Conservation (phyloP, 1,140 invertebrate species). For the Melanaphis sacchari region DNA sequence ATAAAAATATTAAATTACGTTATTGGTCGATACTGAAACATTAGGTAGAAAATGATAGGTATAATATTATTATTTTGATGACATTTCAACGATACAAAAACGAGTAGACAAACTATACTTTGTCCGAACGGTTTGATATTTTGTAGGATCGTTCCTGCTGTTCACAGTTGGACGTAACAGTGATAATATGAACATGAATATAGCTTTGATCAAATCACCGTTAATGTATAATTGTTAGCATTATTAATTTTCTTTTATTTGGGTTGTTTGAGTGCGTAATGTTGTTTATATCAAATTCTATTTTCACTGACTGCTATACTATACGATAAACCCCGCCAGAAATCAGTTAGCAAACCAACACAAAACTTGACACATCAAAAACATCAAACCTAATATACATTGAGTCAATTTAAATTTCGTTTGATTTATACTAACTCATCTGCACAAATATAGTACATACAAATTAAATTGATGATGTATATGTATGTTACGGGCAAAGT, state of each 20-base stretch:
- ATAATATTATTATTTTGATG: background rate
- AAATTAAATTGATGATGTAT: background rate
- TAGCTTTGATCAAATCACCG: background rate
- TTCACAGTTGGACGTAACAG: background rate
- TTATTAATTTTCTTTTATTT: background rate
- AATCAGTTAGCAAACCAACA: background rate
- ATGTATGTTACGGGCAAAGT: too few species aligned
- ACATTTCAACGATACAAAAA: background rate
- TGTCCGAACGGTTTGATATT: background rate
- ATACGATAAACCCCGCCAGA: background rate
- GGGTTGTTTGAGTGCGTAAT: background rate
- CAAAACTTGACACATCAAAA: background rate
- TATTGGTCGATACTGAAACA: background rate
- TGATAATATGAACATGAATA: background rate
- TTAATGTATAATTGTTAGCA: too few species aligned
- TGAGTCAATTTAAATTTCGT: background rate
- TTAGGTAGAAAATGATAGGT: background rate
- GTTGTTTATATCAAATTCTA: background rate
- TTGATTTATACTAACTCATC: background rate
- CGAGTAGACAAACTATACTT: too few species aligned
- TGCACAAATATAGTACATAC: background rate
- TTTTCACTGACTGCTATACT: background rate
- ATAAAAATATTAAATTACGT: background rate
- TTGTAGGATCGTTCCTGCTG: background rate
- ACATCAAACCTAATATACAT: background rate